Evolutionary conservation across 2,797 vertebrate species (phyloP), one percentile per base, ranked within the genome.

Genomic region (Phalanger gymnotis): DNA sequence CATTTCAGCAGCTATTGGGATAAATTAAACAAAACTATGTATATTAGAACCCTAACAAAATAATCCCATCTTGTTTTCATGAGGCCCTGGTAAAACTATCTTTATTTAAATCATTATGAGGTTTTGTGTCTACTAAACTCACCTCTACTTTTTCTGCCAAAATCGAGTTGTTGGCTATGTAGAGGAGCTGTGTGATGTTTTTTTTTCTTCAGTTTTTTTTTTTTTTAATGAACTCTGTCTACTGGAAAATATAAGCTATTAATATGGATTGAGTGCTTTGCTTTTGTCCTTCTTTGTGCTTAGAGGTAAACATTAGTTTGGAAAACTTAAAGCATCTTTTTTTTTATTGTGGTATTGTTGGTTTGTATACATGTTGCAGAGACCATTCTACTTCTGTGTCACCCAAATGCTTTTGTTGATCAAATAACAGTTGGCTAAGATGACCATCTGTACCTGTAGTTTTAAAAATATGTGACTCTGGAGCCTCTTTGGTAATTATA

Each of bases 141-240:
- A 61, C 52, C 92, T 95, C 19, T 92, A 55, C 58, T 53, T 96
- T 97, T 92, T 51, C 73, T 87, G 61, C 73, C 47, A 94, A 31
- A 28, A 13, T 34, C 34, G 91, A 19, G 53, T 81, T 58, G 51
- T 30, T 89, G 54, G 27, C 40, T 81, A n/a, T 53, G 14, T 66
- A 91, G 66, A 95, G 92, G 52, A 53, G 91, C 92, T 91, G 7
- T 94, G 53, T 53, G 55, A 27, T 5, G 4, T 90, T 89, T 95
- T 97, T 95, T 19, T 94, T 93, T 11, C 30, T 89, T 66, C 34
- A 25, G 40, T 40, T 57, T 57, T 57, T 40, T n/a, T 73, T 73
- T 66, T 40, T 27, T 27, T 25, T 27, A 34, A 87, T 87, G 73
- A 51, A 87, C 73, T 87, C 73, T 87, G 40, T 87, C 73, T 87